A percentile compares a stretch with the other conserved stretches of the same genome.
phyloP scores from a whole-genome alignment of 2,113 vertebrate species.

The Nyctibius bracteatus region DNA sequence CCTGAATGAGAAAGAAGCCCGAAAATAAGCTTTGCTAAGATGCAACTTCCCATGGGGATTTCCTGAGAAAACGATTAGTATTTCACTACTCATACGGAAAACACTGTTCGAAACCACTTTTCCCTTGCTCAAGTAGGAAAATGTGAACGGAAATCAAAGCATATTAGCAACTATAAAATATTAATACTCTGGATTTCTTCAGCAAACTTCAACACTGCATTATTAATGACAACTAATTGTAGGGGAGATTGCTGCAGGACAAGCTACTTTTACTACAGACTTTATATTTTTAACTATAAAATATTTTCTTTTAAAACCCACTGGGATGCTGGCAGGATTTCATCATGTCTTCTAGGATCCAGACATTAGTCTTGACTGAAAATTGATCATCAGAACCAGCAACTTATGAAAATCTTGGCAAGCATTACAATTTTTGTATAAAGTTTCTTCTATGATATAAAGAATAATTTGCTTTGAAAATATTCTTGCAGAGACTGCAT shows the following conservation, averaged over 20 bases:
- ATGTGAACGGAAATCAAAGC: neutral
- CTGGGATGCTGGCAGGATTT: neutral
- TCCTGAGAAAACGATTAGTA: neutral
- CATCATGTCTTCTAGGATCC: neutral
- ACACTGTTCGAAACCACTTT: neutral
- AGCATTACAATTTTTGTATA: neutral
- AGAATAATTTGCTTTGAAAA: neutral
- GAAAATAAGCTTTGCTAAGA: neutral
- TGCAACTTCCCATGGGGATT: neutral
- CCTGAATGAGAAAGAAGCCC: neutral
- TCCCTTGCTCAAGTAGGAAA: neutral
- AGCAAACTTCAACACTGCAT: neutral
- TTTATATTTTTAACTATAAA: neutral
- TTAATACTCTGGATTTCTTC: slow-evolving; percentile 2
- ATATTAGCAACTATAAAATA: slow-evolving; percentile 22
- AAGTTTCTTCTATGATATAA: neutral
- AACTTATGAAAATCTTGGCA: neutral
- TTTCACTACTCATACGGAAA: neutral
- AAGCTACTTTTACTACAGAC: neutral
- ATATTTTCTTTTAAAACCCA: neutral
- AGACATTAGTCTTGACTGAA: neutral
- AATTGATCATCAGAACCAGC: neutral
- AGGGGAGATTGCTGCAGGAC: neutral
- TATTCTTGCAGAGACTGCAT: neutral
- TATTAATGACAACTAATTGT: slow-evolving; percentile 33